These are phyloP conservation scores for Hetaerina americana DNA, from an alignment of 1,140 invertebrate genomes.

Conservation along the genomic window DNA sequence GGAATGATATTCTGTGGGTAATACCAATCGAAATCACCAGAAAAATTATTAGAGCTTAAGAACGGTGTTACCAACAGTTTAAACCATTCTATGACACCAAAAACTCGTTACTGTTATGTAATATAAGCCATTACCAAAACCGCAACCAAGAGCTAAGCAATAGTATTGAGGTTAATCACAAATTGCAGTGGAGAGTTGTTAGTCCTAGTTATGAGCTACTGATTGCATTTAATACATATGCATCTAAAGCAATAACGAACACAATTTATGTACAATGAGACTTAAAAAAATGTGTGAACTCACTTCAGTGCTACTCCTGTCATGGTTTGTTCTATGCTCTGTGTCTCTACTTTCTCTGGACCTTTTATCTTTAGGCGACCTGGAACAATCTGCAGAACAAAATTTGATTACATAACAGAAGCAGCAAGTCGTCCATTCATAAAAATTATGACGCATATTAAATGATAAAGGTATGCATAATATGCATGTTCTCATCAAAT, in stretches of 20 bases:
- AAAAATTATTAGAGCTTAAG: conserved; percentile 7
- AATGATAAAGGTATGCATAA: too few relatives aligned
- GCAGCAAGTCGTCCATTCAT: too few relatives aligned
- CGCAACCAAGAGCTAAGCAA: conserved; percentile 5
- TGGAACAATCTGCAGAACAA: conserved; percentile 50
- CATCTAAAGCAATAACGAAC: neutral
- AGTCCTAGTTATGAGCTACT: neutral
- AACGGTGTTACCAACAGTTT: neutral
- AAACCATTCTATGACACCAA: too few relatives aligned
- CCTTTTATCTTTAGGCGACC: conserved; percentile 72
- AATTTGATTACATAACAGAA: too few relatives aligned
- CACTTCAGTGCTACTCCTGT: conserved; percentile 63
- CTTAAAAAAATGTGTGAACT: conserved; percentile 19
- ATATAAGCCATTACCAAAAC: conserved; percentile 3
- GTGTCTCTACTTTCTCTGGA: conserved; percentile 59
- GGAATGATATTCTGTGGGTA: conserved; percentile 29
- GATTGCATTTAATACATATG: neutral
- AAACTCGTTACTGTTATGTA: conserved; percentile 8
- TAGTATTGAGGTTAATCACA: conserved; percentile 3
- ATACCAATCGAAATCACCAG: conserved; percentile 5
- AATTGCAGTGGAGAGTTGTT: neutral
- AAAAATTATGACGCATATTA: too few relatives aligned
- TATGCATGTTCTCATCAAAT: too few relatives aligned
- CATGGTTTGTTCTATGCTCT: conserved; percentile 72
- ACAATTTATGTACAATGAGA: conserved; percentile 2